phyloP scores from a whole-genome alignment of 1,140 invertebrate species.

The Euura lappo region DNA sequence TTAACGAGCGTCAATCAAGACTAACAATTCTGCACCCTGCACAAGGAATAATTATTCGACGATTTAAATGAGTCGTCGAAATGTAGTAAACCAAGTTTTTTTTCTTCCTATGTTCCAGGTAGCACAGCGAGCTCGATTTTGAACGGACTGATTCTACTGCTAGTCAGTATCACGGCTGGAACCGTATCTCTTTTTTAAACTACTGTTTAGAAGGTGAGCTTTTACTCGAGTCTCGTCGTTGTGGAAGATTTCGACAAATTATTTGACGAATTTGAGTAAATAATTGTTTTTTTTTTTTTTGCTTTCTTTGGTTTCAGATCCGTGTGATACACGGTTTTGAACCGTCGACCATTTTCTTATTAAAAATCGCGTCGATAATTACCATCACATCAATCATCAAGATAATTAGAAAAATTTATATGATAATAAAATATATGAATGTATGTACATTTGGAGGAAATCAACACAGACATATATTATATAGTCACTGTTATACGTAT shows the following conservation, averaged over 20 bases:
- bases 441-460: too few species aligned
- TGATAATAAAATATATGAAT: neutral
- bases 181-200: neutral
- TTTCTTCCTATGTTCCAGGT: neutral
- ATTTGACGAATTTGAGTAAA: neutral
- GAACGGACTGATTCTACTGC: neutral
- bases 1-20: too few species aligned
- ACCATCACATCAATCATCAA: neutral
- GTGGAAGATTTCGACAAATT: neutral
- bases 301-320: neutral
- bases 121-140: neutral
- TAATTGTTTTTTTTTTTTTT: neutral
- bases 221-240: too few species aligned
- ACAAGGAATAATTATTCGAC: too few species aligned
- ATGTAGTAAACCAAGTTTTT: too few species aligned
- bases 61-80: too few species aligned
- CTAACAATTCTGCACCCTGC: too few species aligned
- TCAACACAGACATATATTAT: too few species aligned
- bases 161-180: neutral
- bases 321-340: neutral
- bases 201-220: neutral
- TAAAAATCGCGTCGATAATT: neutral
- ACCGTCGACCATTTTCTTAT: neutral
- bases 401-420: conserved; percentile 1
- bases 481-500: too few species aligned